phyloP scores from a whole-genome alignment of 2,113 vertebrate species.

The Sphyrna mokarran region DNA sequence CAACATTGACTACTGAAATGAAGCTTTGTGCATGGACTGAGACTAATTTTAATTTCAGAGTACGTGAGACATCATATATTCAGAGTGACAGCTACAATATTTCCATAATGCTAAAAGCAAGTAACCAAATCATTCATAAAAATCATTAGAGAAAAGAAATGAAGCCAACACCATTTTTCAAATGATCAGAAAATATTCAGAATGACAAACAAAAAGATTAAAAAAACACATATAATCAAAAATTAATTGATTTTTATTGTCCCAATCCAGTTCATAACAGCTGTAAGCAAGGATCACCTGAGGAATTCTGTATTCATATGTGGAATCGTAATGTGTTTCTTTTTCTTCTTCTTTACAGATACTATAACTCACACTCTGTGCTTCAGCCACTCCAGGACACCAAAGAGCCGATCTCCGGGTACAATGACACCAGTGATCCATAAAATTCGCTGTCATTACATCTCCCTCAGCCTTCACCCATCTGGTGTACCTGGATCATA shows the following conservation, averaged over 20 bases:
- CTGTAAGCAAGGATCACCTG: neutral
- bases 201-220: neutral
- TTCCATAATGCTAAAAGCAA: neutral
- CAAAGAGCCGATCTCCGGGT: no score
- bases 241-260: neutral
- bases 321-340: no score
- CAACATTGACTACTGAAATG: neutral
- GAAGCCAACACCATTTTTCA: neutral
- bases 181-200: neutral
- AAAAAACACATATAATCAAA: neutral
- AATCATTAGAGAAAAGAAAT: neutral
- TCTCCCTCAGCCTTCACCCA: no score
- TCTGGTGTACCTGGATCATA: no score
- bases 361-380: no score
- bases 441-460: no score
- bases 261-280: neutral
- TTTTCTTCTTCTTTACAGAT: no score
- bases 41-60: conserved; percentile 5
- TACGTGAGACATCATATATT: neutral
- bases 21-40: conserved; percentile 1
- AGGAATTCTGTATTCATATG: no score
- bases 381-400: no score
- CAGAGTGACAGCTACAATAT: neutral
- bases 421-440: no score
- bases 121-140: neutral